Conservation (phyloP, 2,888 invertebrate species). For the Pharmacophagus antenor region DNA sequence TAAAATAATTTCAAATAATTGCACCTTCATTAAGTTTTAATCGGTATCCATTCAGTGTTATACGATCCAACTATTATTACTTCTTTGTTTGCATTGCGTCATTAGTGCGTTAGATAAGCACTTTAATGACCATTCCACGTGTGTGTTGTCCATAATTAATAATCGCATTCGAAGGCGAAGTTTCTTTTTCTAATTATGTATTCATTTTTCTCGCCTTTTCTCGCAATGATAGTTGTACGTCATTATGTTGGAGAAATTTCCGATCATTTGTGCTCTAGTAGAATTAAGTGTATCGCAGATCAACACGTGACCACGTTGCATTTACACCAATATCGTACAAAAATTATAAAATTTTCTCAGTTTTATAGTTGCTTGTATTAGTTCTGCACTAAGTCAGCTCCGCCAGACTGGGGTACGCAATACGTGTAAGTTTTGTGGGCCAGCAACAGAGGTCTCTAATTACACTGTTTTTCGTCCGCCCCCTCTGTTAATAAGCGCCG, state of each 20-base stretch:
- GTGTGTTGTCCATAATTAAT: constrained; percentile 67
- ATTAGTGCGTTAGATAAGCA: constrained; percentile 66
- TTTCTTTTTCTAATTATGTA: constrained; percentile 4
- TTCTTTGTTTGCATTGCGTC: constrained; percentile 61
- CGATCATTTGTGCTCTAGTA: no score
- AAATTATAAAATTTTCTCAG: neutral
- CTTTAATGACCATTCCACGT: constrained; percentile 56
- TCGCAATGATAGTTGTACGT: constrained; percentile 5
- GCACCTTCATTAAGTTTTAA: constrained; percentile 49
- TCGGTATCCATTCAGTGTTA: constrained; percentile 53
- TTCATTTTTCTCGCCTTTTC: constrained; percentile 26
- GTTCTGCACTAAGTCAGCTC: constrained; percentile 21
- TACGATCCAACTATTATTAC: constrained; percentile 66
- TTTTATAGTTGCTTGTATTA: constrained; percentile 14
- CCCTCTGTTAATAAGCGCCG: constrained; percentile 56
- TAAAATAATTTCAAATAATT: constrained; percentile 45
- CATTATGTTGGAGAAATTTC: neutral
- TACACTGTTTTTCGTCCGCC: constrained; percentile 41
- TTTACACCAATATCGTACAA: no score
- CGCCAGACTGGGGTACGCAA: constrained; percentile 28
- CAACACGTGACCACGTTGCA: neutral
- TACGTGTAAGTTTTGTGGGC: constrained; percentile 35
- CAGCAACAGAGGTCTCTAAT: constrained; percentile 41
- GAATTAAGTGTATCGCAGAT: no score
- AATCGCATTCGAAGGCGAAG: constrained; percentile 34